Conservation (phyloP, 1,140 invertebrate genomes). For the Ephestia elutella region DNA sequence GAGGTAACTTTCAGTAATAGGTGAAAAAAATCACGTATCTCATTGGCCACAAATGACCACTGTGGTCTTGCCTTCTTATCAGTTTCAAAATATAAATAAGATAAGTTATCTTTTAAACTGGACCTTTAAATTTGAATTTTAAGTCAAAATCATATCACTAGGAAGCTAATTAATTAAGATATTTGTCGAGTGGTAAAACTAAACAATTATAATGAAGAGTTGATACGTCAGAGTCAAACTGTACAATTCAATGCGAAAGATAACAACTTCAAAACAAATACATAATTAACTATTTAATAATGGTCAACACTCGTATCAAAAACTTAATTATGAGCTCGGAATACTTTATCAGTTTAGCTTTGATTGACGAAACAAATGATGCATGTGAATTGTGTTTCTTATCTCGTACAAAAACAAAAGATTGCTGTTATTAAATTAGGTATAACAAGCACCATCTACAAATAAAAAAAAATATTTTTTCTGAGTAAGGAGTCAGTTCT, state of each 20-base stretch:
- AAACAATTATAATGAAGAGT: not conserved
- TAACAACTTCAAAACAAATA: not conserved
- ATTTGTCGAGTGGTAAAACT: not conserved
- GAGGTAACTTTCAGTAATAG: not conserved
- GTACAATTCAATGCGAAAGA: not conserved
- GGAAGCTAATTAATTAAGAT: conserved; percentile 1
- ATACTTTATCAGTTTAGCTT: conserved; percentile 10
- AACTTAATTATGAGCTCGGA: conserved; percentile 1
- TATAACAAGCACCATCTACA: too few relatives aligned
- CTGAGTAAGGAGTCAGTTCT: too few relatives aligned
- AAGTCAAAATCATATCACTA: too few relatives aligned
- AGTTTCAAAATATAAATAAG: not conserved
- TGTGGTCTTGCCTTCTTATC: not conserved
- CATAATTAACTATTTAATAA: not conserved
- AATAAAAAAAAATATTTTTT: too few relatives aligned
- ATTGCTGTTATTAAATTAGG: not conserved
- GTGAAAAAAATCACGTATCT: not conserved
- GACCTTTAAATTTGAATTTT: not conserved
- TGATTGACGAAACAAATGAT: not conserved
- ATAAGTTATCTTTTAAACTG: not conserved
- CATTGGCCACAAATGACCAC: not conserved
- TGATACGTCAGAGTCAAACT: not conserved
- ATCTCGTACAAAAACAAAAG: not conserved
- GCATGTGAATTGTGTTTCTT: not conserved
- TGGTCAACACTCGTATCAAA: conserved; percentile 6